Base-by-base conservation (phyloP, 2,113 vertebrate species). In the Xenopus borealis region DNA sequence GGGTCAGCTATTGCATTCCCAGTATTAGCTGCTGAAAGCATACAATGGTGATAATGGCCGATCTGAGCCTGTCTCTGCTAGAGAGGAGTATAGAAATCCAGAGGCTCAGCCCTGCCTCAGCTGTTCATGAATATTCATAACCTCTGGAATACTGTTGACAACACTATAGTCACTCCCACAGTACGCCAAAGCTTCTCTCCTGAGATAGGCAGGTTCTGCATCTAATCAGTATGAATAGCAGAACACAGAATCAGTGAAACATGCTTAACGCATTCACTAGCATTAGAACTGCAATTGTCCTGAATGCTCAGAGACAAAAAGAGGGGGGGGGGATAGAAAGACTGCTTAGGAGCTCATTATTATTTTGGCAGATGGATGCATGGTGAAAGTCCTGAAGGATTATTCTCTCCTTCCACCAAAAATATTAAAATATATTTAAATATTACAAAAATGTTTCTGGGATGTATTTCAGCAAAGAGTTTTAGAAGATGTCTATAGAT, bases 101-200 rank as follows among this genome's bases (percentile, higher is more conserved):
- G 64, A 45, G 52, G 62, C 72, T 67, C 72, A 75, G 66, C 73
- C 73, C 73, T 69, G 73, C 73, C 59, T 63, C 66, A 62, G 59
- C 66, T 76, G 46, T 58, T 76, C 66, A 76, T 76, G 73, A 76
- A 76, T 76, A 76, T 76, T 76, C 66, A 76, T 69, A 8, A 12
- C 58, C 66, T 61, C 59, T 55, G 66, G 27, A 61, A 76, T 19
- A 63, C 19, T 75, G 66, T 68, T 75, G 72, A 75, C 72, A 75
- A 69, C 64, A 55, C 18, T 53, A 44, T 76, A 69, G 66, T 69
- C 73, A 69, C 73, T 62, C 73, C 73, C 73, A 76, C 19, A 61
- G 30, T 13, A 40, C 44, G 62, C 62, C 44, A 23, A 23, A 45
- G 71, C 59, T 30, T 10, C 59, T 14, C 59, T 27, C 23, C 10